Evolutionary conservation across 2,888 invertebrate genomes (phyloP).

Genomic region (Andrena chrysosceles): DNA sequence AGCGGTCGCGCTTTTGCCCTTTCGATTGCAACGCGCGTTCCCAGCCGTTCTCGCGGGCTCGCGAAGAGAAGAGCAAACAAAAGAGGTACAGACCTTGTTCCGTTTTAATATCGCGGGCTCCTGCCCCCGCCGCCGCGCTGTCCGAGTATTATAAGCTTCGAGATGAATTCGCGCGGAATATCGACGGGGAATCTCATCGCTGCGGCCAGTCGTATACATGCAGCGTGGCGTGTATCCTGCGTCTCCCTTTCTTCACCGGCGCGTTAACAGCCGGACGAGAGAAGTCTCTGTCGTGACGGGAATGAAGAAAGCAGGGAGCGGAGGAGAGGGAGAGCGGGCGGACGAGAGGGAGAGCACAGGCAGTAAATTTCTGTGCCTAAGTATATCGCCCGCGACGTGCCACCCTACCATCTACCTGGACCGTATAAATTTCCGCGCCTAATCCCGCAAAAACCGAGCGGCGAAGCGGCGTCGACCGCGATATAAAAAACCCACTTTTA

Average conservation of each 20-base stretch:
- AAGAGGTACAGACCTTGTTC: constrained; percentile 9
- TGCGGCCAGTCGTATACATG: not conserved
- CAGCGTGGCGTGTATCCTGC: too few relatives aligned
- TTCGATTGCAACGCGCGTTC: constrained; percentile 36
- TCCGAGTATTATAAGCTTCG: constrained; percentile 21
- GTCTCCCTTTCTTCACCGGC: not conserved
- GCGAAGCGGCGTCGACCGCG: constrained; percentile 29
- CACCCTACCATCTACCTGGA: not conserved
- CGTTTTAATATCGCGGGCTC: constrained; percentile 51
- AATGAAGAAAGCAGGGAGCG: constrained; percentile 10
- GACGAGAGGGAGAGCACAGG: not conserved
- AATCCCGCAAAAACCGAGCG: constrained; percentile 43
- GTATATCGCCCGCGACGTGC: constrained; percentile 25
- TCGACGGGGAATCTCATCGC: not conserved
- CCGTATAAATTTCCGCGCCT: constrained; percentile 36
- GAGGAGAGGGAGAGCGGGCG: not conserved
- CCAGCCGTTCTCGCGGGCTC: constrained; percentile 24
- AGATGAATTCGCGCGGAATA: constrained; percentile 30
- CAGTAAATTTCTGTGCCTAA: constrained; percentile 26
- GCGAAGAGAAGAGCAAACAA: constrained; percentile 52
- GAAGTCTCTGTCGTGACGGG: constrained; percentile 4
- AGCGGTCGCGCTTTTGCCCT: constrained; percentile 18
- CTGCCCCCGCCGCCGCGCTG: not conserved
- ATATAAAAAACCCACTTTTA: constrained; percentile 28
- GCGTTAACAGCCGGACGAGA: not conserved